A percentile compares a stretch with the other conserved stretches of the same genome.
phyloP scores from a whole-genome alignment of 2,797 vertebrate genomes.

The Gymnodraco acuticeps region DNA sequence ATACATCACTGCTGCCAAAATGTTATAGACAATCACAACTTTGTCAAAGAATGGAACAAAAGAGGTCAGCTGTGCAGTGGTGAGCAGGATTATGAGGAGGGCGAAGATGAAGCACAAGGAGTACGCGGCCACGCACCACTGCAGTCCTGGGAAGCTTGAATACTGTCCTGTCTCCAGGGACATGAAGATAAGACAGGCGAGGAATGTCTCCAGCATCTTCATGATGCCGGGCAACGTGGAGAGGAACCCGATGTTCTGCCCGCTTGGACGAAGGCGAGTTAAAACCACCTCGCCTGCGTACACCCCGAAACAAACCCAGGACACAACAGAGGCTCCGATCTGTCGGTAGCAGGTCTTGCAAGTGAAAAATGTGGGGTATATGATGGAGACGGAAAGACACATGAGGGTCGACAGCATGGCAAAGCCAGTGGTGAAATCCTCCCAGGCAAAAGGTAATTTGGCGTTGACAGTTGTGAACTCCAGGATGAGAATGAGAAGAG shows the following conservation, averaged over 20 bases:
- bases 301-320: slow-evolving; percentile 83
- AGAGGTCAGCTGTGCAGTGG: slow-evolving; percentile 75
- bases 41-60: slow-evolving; percentile 84
- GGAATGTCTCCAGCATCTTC: slow-evolving; percentile 90
- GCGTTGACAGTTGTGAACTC: slow-evolving; percentile 84
- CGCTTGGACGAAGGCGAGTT: slow-evolving; percentile 76
- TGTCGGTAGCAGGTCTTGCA: slow-evolving; percentile 54
- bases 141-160: not conserved
- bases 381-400: slow-evolving; percentile 85
- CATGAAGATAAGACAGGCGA: slow-evolving; percentile 90
- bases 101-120: slow-evolving; percentile 89
- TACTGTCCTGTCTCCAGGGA: slow-evolving; percentile 68
- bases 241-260: slow-evolving; percentile 88
- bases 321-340: slow-evolving; percentile 82
- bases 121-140: slow-evolving; percentile 90
- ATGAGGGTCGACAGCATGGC: slow-evolving; percentile 88
- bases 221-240: slow-evolving; percentile 88
- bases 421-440: slow-evolving; percentile 89
- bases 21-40: slow-evolving; percentile 81
- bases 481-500: slow-evolving; percentile 85
- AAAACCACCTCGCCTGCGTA: slow-evolving; percentile 84
- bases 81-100: slow-evolving; percentile 86
- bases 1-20: slow-evolving; percentile 86
- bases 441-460: slow-evolving; percentile 88
- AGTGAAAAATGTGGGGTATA: slow-evolving; percentile 84